Conservation (phyloP, 2,888 invertebrate species). For the Papilio elwesi region DNA sequence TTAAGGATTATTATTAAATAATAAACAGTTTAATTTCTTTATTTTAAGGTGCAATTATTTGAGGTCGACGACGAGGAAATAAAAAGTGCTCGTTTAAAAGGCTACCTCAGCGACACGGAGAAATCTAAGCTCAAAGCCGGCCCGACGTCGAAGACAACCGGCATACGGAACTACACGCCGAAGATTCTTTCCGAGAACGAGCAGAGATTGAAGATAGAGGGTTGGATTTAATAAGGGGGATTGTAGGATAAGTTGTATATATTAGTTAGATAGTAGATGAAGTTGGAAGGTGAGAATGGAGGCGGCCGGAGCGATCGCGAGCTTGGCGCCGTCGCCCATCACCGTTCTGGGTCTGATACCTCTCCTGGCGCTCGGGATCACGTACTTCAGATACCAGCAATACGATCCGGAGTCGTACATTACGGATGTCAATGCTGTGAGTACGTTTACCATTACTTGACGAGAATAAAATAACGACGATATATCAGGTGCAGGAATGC, state of each 20-base stretch:
- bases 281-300: constrained; percentile 70
- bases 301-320: constrained; percentile 77
- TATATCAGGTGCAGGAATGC: too few species aligned
- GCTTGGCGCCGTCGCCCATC: constrained; percentile 86
- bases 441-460: constrained; percentile 51
- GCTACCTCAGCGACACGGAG: constrained; percentile 70
- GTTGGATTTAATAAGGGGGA: constrained; percentile 86
- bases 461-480: background rate
- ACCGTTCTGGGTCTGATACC: constrained; percentile 90
- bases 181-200: constrained; percentile 86
- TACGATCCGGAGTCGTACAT: constrained; percentile 93
- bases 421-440: constrained; percentile 88
- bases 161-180: constrained; percentile 89
- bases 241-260: constrained; percentile 79
- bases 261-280: constrained; percentile 76
- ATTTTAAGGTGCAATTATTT: constrained; percentile 63
- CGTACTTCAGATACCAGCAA: constrained; percentile 91
- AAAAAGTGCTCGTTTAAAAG: constrained; percentile 66
- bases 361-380: constrained; percentile 91
- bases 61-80: constrained; percentile 65
- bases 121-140: constrained; percentile 75
- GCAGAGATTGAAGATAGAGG: constrained; percentile 82
- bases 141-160: constrained; percentile 78
- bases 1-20: background rate
- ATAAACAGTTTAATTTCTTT: background rate